Evolutionary conservation across 2,888 invertebrate genomes (phyloP).

Genomic region (Sarcophaga caerulescens): DNA sequence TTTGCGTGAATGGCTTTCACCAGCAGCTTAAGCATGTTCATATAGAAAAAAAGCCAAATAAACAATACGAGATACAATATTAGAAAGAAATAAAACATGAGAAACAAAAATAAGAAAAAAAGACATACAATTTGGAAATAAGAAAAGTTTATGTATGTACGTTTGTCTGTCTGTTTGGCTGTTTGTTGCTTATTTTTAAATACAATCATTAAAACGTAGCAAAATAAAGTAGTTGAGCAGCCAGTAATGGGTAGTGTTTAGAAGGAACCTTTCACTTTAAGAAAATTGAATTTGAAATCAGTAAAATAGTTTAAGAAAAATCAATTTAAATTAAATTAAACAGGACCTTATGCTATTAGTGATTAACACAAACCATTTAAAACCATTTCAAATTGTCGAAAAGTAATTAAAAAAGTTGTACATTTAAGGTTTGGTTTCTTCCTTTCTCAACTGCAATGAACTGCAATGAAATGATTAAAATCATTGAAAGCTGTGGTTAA

Average conservation of each 20-base stretch:
- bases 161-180: background rate
- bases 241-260: slow-evolving; percentile 13
- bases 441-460: no score
- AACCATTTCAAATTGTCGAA: no score
- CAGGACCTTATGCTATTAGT: background rate
- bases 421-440: no score
- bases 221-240: slow-evolving; percentile 11
- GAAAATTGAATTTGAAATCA: background rate
- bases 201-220: slow-evolving; percentile 53
- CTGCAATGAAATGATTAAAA: no score
- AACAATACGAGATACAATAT: background rate
- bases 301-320: slow-evolving; percentile 18
- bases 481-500: background rate
- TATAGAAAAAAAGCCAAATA: slow-evolving; percentile 37
- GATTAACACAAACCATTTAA: no score
- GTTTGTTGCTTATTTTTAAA: slow-evolving; percentile 22
- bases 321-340: slow-evolving; percentile 39
- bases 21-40: slow-evolving; percentile 59
- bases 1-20: slow-evolving; percentile 69
- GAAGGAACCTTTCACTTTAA: slow-evolving; percentile 57
- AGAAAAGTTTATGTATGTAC: slow-evolving; percentile 51
- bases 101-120: slow-evolving; percentile 17
- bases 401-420: no score
- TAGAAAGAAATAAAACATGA: slow-evolving; percentile 12
- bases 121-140: slow-evolving; percentile 61